Conservation (phyloP, 2,113 vertebrate genomes). For the Cnemophilus loriae region DNA sequence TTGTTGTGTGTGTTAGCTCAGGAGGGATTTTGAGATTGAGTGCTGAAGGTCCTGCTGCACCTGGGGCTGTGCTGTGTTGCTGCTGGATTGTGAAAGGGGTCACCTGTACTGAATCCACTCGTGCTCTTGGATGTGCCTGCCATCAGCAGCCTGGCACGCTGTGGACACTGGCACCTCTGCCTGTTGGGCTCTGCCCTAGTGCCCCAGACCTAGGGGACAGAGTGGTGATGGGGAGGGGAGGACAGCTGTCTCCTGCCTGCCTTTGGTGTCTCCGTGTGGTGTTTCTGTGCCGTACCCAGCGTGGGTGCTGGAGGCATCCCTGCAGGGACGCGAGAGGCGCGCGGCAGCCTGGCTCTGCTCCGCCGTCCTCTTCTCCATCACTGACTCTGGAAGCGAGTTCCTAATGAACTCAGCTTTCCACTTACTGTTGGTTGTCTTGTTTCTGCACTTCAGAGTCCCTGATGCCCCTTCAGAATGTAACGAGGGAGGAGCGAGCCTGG, state of each 20-base stretch:
- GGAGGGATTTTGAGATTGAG: background rate
- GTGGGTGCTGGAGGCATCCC: background rate
- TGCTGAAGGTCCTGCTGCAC: background rate
- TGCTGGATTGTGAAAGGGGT: background rate
- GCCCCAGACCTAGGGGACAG: background rate
- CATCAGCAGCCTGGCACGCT: accelerated
- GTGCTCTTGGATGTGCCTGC: accelerated
- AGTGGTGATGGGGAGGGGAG: background rate
- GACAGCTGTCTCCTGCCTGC: background rate
- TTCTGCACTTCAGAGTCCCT: background rate
- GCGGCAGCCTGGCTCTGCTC: background rate
- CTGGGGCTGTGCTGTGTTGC: background rate
- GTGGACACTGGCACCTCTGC: background rate
- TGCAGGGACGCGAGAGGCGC: background rate
- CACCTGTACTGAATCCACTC: accelerated
- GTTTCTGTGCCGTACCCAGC: accelerated
- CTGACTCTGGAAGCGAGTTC: background rate
- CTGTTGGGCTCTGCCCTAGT: background rate
- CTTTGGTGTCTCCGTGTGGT: background rate
- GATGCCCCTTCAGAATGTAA: background rate
- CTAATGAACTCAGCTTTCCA: constrained; percentile 19
- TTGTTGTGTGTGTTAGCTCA: accelerated
- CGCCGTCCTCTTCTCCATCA: accelerated
- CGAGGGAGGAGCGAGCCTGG: background rate
- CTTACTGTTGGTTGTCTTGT: background rate